These are phyloP conservation scores for Brachionus koreanus DNA, from an alignment of 1,140 invertebrate species.

Conservation along the genomic window DNA sequence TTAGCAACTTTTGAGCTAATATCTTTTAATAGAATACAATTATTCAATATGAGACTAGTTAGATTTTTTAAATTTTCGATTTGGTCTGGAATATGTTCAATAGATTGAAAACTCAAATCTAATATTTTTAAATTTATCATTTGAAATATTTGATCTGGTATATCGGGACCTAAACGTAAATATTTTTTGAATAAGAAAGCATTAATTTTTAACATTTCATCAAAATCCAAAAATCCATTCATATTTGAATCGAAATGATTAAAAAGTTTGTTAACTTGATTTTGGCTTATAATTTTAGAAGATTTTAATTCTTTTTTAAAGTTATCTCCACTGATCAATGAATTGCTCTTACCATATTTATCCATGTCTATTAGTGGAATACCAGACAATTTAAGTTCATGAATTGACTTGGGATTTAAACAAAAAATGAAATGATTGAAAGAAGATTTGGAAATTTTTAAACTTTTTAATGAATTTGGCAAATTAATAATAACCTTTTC, in stretches of 20 bases:
- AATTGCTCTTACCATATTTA: not conserved
- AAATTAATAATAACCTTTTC: not conserved
- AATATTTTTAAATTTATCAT: not conserved
- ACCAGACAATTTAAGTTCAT: not conserved
- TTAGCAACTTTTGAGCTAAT: constrained; percentile 49
- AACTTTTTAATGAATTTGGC: not conserved
- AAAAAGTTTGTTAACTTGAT: not conserved
- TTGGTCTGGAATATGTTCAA: constrained; percentile 22
- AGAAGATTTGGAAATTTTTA: not conserved
- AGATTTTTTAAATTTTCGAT: constrained; percentile 43
- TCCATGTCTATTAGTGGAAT: not conserved
- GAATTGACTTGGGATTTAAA: not conserved
- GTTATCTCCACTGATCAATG: not conserved
- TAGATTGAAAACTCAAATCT: constrained; percentile 48
- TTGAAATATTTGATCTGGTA: not conserved
- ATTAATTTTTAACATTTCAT: constrained; percentile 4
- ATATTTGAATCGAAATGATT: not conserved
- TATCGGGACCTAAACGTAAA: not conserved
- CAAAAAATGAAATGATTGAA: not conserved
- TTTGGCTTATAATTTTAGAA: not conserved
- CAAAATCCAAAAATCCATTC: not conserved
- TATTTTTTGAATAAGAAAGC: constrained; percentile 38
- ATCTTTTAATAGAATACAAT: constrained; percentile 18
- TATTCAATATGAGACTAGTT: not conserved
- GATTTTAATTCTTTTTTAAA: not conserved